These are phyloP conservation scores for Sceliomorpha sp. DNA, from an alignment of 2,888 invertebrate genomes.

Conservation along the genomic window DNA sequence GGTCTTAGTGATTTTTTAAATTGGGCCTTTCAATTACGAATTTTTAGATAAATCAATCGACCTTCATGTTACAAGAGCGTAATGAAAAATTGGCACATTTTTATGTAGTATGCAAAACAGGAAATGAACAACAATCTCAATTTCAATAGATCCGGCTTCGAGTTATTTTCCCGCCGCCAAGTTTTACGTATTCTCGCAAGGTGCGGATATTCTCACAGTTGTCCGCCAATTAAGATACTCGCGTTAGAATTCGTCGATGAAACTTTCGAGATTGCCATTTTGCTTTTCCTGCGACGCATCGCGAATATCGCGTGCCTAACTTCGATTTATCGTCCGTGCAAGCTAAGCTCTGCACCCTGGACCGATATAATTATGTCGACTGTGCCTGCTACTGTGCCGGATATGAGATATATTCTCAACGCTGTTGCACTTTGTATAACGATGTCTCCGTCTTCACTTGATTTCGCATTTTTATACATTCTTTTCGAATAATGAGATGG, in stretches of 20 bases:
- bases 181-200: constrained; percentile 28
- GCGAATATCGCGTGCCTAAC: constrained; percentile 23
- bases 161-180: constrained; percentile 10
- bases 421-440: background rate
- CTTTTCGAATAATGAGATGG: constrained; percentile 1
- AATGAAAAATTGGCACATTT: too few species aligned
- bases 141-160: constrained; percentile 20
- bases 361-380: constrained; percentile 35
- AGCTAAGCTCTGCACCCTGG: constrained; percentile 42
- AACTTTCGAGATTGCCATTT: constrained; percentile 42
- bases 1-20: too few species aligned
- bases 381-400: constrained; percentile 40
- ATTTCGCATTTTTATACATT: background rate
- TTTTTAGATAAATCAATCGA: too few species aligned
- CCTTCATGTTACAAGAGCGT: too few species aligned
- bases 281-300: constrained; percentile 11
- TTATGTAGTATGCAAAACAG: constrained; percentile 20
- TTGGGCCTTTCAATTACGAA: too few species aligned
- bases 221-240: constrained; percentile 49
- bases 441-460: background rate
- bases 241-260: constrained; percentile 40
- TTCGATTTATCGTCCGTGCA: constrained; percentile 35
- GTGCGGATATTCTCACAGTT: constrained; percentile 53
- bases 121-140: constrained; percentile 12
- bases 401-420: constrained; percentile 52